phyloP scores from a whole-genome alignment of 2,888 invertebrate genomes.

The Caenorhabditis macrosperma region DNA sequence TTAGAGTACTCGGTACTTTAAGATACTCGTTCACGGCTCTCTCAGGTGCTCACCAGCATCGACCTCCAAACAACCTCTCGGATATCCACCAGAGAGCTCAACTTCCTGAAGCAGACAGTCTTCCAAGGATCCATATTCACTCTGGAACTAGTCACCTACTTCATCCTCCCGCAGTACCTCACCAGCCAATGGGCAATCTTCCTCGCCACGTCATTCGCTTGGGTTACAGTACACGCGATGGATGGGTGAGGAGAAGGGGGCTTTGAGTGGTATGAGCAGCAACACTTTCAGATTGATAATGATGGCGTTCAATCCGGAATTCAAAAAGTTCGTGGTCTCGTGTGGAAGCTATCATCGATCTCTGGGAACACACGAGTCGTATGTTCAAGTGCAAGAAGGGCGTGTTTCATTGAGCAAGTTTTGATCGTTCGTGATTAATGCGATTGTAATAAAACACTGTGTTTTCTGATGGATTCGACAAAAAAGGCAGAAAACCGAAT shows the following conservation, averaged over 20 bases:
- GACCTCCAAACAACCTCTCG: constrained; percentile 8
- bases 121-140: constrained; percentile 34
- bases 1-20: neutral
- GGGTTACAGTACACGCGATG: constrained; percentile 23
- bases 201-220: constrained; percentile 35
- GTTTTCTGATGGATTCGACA: no score
- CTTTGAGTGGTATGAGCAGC: neutral
- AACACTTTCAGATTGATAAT: constrained; percentile 24
- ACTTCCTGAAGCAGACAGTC: constrained; percentile 42
- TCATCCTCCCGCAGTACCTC: constrained; percentile 21
- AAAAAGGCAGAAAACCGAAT: no score
- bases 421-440: no score
- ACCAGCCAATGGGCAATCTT: constrained; percentile 23
- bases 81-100: constrained; percentile 17
- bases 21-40: neutral
- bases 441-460: no score
- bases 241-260: neutral
- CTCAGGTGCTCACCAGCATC: constrained; percentile 8
- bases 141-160: constrained; percentile 24
- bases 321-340: constrained; percentile 23
- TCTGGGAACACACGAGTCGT: no score
- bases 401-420: no score
- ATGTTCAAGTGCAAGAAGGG: no score
- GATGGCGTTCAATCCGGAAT: constrained; percentile 40
- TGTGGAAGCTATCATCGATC: constrained; percentile 46